Evolutionary conservation across 2,888 invertebrate species (phyloP), one percentile per base, ranked within the genome.

Genomic region (Entomobrya proxima): DNA sequence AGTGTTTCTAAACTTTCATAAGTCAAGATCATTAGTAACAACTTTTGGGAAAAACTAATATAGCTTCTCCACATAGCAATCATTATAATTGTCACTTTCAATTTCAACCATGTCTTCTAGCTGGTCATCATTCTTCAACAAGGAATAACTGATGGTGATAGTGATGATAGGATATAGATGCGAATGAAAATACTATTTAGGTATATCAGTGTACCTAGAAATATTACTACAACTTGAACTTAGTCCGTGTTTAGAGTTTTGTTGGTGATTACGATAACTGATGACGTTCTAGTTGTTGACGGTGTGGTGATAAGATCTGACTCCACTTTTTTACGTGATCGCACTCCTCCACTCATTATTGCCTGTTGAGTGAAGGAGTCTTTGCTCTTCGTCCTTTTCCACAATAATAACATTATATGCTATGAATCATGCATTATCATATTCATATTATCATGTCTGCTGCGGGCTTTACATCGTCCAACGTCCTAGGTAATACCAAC

Each of bases 341-440:
- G n/a, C n/a, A 55, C 55, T 55, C 55, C 55, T 55, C 55, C 55
- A 55, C 55, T 55, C 55, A 55, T 55, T 55, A 55, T 55, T 55
- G 27, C 27, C 55, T 27, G 55, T 55, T 55, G 27, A 55, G 55
- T 55, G 55, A 18, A 55, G 18, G 27, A 13, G 5, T 13, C 27
- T 55, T 55, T 27, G 24, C 24, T 55, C 13, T 55, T 27, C 27
- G 55, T 9, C 27, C 27, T 24, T 55, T 24, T 27, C 15, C 5
- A 11, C 13, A n/a, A n/a, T n/a, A n/a, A 55, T 55, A 24, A 24
- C 2, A 6, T 27, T 1, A 24, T 18, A 4, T 27, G 55, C 27
- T 5, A 55, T 55, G 55, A 55, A 55, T 55, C 55, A 55, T 55
- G 55, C 24, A 55, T n/a, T n/a, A n/a, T n/a, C n/a, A n/a, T n/a